Base-by-base conservation (phyloP, 2,888 invertebrate species). In the Agrotis exclamationis region DNA sequence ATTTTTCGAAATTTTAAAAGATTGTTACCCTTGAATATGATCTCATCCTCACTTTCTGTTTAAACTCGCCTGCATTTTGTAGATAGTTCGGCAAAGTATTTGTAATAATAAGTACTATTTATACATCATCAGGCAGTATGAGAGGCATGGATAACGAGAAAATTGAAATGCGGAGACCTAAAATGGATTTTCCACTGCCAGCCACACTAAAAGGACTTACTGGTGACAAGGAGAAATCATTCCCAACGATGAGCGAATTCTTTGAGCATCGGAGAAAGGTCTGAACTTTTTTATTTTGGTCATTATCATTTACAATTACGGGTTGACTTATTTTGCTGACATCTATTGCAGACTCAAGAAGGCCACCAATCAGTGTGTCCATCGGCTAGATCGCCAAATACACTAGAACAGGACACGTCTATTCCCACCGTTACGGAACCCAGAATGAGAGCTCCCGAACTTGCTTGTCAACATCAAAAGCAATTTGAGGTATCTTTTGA, bases 181-280 rank as follows among this genome's bases (percentile, higher is more conserved):
- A 93, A 79, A 88, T 95, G 82, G 95, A 96, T 57, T 94, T 96
- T 65, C 95, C 95, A 0, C 78, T 95, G 2, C 95, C 95, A 2
- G 91, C 91, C 1, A 92, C 94, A 1, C 79, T 96, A 24, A 93
- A 90, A 74, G 92, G 93, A 1, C 83, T 95, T 1, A 65, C 92
- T 2, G 87, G 88, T 5, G 93, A 92, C 44, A 93, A 91, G 45
- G 91, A 92, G 16, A 94, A 94, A 76, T 83, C 87, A 0, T 91
- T 94, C 62, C 96, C 96, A 0, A 96, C 94, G 0, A 96, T 96
- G 96, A 96, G 95, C 71, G 96, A 97, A 73, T 96, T 96, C 84
- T 93, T 96, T 54, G 93, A 96, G 51, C 93, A 84, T 64, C 89
- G 89, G 74, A 89, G 86, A 87, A 93, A 92, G 92, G 95, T 94